Percentiles rank a stretch among this genome's conserved stretches.
Conservation (phyloP, 2,797 vertebrate genomes). For the Crocodylus rhombifer region DNA sequence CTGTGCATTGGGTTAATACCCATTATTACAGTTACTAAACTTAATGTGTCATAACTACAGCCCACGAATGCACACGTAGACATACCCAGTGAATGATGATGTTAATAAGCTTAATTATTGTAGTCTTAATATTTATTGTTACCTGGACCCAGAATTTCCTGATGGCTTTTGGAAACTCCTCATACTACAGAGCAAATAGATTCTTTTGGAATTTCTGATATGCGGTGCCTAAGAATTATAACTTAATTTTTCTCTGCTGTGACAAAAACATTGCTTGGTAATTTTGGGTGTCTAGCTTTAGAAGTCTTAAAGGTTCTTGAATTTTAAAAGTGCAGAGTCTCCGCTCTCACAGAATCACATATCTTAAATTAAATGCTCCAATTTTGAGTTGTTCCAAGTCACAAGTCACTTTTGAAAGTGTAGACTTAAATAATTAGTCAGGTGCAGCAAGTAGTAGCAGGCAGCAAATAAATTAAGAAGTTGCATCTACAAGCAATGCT, state of each 20-base stretch:
- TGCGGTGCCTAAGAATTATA: conserved; percentile 28
- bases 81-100: no score
- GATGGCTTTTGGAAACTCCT: not conserved
- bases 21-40: no score
- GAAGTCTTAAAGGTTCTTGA: not conserved
- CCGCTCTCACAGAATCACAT: not conserved
- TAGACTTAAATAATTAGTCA: not conserved
- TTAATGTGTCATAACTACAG: no score
- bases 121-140: not conserved
- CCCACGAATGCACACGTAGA: no score
- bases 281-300: not conserved
- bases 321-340: not conserved
- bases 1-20: no score
- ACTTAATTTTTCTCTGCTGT: not conserved
- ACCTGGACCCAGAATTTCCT: not conserved
- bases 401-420: not conserved
- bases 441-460: not conserved
- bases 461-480: not conserved
- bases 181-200: not conserved
- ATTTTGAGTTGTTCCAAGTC: not conserved
- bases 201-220: conserved; percentile 18
- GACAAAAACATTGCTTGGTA: not conserved
- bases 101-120: not conserved
- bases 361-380: not conserved
- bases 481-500: no score